phyloP scores from a whole-genome alignment of 2,888 invertebrate species.

The Caenorhabditis sulstoni region DNA sequence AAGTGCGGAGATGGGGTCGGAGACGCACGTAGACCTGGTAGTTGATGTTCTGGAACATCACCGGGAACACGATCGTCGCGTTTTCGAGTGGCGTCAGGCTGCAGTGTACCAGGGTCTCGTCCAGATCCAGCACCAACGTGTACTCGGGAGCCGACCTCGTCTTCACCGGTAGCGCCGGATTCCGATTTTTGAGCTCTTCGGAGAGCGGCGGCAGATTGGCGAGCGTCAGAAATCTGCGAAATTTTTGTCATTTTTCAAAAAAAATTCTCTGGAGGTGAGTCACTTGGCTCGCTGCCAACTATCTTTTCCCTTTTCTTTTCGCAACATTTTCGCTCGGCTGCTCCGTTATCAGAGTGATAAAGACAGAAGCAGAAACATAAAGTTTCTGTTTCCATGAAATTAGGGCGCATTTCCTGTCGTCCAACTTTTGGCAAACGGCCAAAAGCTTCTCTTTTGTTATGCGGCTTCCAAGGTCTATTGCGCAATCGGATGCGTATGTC shows the following conservation, averaged over 20 bases:
- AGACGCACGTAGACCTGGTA: constrained; percentile 91
- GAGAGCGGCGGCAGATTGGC: constrained; percentile 91
- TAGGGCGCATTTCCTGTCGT: constrained; percentile 2
- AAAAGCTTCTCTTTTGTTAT: not conserved
- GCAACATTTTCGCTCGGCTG: no score
- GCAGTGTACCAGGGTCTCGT: constrained; percentile 96
- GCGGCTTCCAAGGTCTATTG: not conserved
- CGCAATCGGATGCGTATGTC: no score
- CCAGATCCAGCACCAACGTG: constrained; percentile 87
- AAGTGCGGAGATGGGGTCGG: constrained; percentile 92
- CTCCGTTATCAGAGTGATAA: constrained; percentile 8
- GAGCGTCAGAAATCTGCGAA: constrained; percentile 87
- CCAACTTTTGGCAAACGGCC: constrained; percentile 1
- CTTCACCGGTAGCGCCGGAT: constrained; percentile 89
- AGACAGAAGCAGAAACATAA: not conserved
- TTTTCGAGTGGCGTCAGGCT: constrained; percentile 92
- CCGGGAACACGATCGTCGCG: constrained; percentile 94
- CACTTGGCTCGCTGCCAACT: not conserved
- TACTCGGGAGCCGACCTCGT: constrained; percentile 94
- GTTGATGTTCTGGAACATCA: constrained; percentile 91
- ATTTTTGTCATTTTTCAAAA: not conserved
- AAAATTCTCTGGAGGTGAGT: no score
- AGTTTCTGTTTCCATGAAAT: constrained; percentile 15
- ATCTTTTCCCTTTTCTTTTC: not conserved
- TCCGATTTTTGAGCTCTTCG: constrained; percentile 84